These are phyloP conservation scores for Phalacrocorax brasilianus DNA, from an alignment of 2,113 vertebrate genomes.

Conservation along the genomic window DNA sequence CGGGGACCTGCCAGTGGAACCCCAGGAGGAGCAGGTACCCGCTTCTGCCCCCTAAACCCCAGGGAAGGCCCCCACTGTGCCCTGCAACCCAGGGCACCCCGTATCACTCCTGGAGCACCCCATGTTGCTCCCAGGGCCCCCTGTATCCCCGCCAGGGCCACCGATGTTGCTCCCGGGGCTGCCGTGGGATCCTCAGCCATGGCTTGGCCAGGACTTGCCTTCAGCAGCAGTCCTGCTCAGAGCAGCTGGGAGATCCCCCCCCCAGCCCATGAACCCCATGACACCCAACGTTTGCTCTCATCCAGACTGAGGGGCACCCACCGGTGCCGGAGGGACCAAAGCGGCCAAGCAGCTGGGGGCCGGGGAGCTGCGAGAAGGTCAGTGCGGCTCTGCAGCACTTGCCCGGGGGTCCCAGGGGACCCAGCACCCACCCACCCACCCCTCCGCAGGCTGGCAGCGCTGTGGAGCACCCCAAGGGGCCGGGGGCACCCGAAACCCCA, in stretches of 20 bases:
- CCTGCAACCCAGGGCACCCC: background rate
- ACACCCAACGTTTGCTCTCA: background rate
- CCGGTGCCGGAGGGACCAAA: constrained; percentile 5
- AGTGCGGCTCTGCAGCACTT: background rate
- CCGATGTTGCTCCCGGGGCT: rapidly evolving
- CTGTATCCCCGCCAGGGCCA: background rate
- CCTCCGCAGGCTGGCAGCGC: background rate
- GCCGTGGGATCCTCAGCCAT: rapidly evolving
- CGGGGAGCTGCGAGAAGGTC: constrained; percentile 74
- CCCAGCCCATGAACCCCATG: no score
- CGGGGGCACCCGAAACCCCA: background rate
- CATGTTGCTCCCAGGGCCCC: background rate
- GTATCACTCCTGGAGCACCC: background rate
- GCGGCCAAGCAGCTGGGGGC: constrained; percentile 47
- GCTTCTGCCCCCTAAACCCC: background rate
- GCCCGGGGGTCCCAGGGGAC: background rate
- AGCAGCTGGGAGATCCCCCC: background rate
- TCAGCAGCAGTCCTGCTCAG: rapidly evolving
- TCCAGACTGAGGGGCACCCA: background rate
- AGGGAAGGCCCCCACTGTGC: background rate
- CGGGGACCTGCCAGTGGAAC: constrained; percentile 50
- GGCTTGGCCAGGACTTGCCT: background rate
- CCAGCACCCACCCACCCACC: background rate
- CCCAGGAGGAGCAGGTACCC: constrained; percentile 87
- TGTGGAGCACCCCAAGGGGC: background rate